A percentile compares a stretch with the other conserved stretches of the same genome.
Conservation (phyloP, 2,888 invertebrate genomes). For the Tolmerus cingulatus region DNA sequence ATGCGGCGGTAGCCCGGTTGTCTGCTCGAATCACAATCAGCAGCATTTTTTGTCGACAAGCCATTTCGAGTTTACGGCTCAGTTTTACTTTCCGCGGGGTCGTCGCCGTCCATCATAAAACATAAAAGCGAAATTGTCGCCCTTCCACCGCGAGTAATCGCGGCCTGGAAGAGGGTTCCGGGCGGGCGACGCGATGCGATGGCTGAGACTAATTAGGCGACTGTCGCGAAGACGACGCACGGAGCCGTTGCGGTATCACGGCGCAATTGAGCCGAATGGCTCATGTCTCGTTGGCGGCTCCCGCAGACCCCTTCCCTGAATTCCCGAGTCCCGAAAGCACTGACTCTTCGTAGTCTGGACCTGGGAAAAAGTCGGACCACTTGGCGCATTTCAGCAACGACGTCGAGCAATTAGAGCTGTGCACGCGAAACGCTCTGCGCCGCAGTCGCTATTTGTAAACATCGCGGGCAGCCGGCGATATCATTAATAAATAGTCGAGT, state of each 20-base stretch:
- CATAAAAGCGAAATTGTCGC: background rate
- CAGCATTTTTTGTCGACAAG: background rate
- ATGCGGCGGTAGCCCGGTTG: background rate
- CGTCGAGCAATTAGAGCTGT: background rate
- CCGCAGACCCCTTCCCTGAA: background rate
- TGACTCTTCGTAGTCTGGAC: background rate
- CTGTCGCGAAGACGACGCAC: background rate
- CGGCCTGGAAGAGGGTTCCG: background rate
- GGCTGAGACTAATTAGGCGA: background rate
- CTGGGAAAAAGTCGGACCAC: background rate
- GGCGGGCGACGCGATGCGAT: background rate
- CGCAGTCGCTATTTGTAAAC: constrained; percentile 31
- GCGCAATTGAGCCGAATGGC: constrained; percentile 11
- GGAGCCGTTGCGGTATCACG: background rate
- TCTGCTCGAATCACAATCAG: background rate
- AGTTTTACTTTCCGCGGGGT: background rate
- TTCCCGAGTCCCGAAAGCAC: background rate
- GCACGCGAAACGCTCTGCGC: background rate
- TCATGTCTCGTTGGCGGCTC: background rate
- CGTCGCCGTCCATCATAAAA: background rate
- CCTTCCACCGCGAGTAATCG: background rate
- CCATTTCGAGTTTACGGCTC: background rate
- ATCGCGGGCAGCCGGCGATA: background rate
- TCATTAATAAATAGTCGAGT: constrained; percentile 24
- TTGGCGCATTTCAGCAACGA: background rate